phyloP scores from a whole-genome alignment of 1,140 invertebrate species.

The Nasonia giraulti region DNA sequence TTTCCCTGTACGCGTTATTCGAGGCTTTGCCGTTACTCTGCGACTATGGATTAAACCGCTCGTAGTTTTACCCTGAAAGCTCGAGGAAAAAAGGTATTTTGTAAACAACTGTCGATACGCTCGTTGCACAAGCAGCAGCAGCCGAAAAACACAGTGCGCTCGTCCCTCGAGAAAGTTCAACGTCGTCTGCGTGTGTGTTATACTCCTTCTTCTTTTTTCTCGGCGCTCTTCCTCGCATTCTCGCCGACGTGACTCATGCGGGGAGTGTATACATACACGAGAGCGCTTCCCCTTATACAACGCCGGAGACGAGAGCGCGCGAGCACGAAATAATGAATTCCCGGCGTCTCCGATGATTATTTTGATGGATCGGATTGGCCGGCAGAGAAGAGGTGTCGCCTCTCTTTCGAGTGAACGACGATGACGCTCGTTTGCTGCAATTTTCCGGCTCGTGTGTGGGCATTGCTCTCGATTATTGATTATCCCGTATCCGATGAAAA shows the following conservation, averaged over 20 bases:
- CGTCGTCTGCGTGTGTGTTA: not conserved
- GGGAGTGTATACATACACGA: not conserved
- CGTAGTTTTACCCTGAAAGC: not conserved
- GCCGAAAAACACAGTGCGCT: not conserved
- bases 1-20: not conserved
- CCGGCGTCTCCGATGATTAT: not conserved
- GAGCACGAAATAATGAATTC: not conserved
- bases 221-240: slow-evolving; percentile 11
- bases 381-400: not conserved
- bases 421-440: no score
- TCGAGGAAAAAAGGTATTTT: not conserved
- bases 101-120: not conserved
- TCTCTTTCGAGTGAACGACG: no score
- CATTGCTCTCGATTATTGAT: no score
- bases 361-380: not conserved
- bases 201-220: slow-evolving; percentile 1
- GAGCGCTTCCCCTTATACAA: not conserved
- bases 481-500: no score
- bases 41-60: not conserved
- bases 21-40: not conserved
- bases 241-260: slow-evolving; percentile 1
- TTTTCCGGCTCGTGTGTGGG: no score
- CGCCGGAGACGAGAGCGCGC: not conserved
- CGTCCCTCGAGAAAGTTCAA: slow-evolving; percentile 45
- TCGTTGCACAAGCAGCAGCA: not conserved